Base-by-base conservation (phyloP, 2,888 invertebrate species). In the Anoplius nigerrimus region DNA sequence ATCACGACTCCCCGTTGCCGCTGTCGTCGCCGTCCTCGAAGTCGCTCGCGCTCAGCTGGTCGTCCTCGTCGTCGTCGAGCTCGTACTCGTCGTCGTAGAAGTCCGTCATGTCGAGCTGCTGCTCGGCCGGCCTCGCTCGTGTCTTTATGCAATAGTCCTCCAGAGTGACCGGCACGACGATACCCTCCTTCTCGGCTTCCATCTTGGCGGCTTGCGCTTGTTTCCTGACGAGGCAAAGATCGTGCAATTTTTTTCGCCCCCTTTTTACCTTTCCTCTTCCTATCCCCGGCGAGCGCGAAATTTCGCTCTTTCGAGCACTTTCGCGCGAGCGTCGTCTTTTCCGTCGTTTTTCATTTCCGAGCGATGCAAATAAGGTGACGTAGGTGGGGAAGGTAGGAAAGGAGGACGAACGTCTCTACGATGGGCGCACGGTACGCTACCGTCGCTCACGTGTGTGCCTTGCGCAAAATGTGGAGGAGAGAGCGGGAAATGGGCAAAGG, bases 101-200 rank as follows among this genome's bases (percentile, higher is more conserved):
- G 89, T 98, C 98, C 78, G 97, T 96, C 93, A 97, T 95, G 89
- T 98, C 98, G 80, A 95, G 90, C 89, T 92, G 91, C 77, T 95
- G 95, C 84, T 96, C 95, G 80, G 94, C 93, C 13, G 96, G 94
- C 90, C 96, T 96, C 79, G 96, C 95, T 89, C 95, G 94, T 54
- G 97, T 95, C 89, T 97, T 97, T 87, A 99, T 96, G 90, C 98
- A 98, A 90, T 99, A 99, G 89, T 99, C 99, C 91, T 99, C 99
- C 87, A 99, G 91, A 2, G 99, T 99, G 82, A 96, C 93, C 13
- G 99, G 99, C 82, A 99, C 99, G 62, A 95, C 95, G 75, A 99
- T 97, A 77, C 98, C 98, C 90, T 99, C 99, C 76, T 95, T 95
- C 88, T 97, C 97, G 0, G 99, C 99, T 78, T 99, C 98, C 59